Conservation (phyloP, 2,797 vertebrate species). For the Phalloptychus januarius region DNA sequence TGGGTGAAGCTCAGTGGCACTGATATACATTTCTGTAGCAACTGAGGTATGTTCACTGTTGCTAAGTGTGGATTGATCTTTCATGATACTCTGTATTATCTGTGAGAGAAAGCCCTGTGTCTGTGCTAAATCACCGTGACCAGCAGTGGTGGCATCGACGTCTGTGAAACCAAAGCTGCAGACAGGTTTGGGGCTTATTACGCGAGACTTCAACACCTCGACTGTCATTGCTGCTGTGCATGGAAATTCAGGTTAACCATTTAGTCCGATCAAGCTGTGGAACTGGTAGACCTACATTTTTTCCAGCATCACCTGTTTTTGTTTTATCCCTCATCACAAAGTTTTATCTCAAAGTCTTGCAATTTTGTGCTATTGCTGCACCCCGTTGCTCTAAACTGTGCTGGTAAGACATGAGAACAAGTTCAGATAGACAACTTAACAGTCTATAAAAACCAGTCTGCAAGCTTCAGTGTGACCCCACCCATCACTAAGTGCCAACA, state of each 20-base stretch:
- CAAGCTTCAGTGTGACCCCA: constrained; percentile 45
- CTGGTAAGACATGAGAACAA: constrained; percentile 54
- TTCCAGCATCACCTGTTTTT: constrained; percentile 42
- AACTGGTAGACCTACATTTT: constrained; percentile 66
- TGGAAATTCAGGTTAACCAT: constrained; percentile 67
- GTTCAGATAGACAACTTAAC: constrained; percentile 57
- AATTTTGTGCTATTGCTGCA: constrained; percentile 33
- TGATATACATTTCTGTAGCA: constrained; percentile 76
- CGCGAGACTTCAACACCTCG: constrained; percentile 21
- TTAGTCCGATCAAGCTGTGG: constrained; percentile 24
- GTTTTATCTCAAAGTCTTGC: constrained; percentile 21
- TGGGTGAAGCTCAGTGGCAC: constrained; percentile 66
- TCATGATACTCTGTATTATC: constrained; percentile 63
- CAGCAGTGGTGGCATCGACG: constrained; percentile 46
- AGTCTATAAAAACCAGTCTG: constrained; percentile 55
- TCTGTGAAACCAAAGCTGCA: constrained; percentile 51
- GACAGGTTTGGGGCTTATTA: constrained; percentile 30
- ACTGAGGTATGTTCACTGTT: constrained; percentile 79
- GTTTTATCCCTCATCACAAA: constrained; percentile 13
- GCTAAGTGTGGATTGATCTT: constrained; percentile 74
- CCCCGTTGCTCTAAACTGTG: constrained; percentile 37
- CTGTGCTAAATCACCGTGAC: constrained; percentile 60
- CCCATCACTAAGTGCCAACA: constrained; percentile 31
- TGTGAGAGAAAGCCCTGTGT: constrained; percentile 66
- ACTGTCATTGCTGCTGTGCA: background rate